Evolutionary conservation across 1,140 invertebrate genomes (phyloP), one percentile per base, ranked within the genome.

Genomic region (Zophobas atratus): DNA sequence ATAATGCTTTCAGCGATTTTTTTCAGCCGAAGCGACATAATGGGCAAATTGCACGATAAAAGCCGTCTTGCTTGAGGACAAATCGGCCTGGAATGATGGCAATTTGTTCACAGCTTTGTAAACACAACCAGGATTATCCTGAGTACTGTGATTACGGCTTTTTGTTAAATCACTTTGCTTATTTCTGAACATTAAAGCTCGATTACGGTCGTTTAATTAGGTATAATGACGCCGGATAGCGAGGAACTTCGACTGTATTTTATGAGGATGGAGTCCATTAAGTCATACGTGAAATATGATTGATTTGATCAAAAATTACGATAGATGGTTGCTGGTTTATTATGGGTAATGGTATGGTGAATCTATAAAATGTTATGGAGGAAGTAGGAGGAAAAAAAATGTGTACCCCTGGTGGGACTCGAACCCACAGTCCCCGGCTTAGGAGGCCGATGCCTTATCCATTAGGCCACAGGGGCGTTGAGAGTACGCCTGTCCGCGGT

Each of bases 381-480:
- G n/a, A 67, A 41, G 6, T 43, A 60, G 38, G 20, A 57, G 0
- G 36, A 56, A 43, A 73, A 56, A 56, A 73, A 73, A 36, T 3
- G 4, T 75, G 77, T 91, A 91, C 90, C 91, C 91, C 90, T 91
- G 91, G 90, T 91, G 90, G 91, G 90, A 92, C 90, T 91, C 90
- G 91, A 92, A 92, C 90, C 91, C 90, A 91, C 91, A 92, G 90
- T 92, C 91, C 90, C 89, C 91, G 90, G 90, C 90, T 92, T 91
- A 91, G 90, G 90, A 92, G 90, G 90, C 90, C 90, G 90, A 91
- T 91, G 91, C 91, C 91, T 91, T 92, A 91, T 92, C 91, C 91
- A 91, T 92, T 92, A 91, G 91, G 91, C 91, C 91, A 92, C 91
- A 85, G 84, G 84, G 84, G 84, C 84, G 20, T 20, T 20, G 20